Evolutionary conservation across 2,113 vertebrate species (phyloP).

Genomic region (Lepidothrix coronata): DNA sequence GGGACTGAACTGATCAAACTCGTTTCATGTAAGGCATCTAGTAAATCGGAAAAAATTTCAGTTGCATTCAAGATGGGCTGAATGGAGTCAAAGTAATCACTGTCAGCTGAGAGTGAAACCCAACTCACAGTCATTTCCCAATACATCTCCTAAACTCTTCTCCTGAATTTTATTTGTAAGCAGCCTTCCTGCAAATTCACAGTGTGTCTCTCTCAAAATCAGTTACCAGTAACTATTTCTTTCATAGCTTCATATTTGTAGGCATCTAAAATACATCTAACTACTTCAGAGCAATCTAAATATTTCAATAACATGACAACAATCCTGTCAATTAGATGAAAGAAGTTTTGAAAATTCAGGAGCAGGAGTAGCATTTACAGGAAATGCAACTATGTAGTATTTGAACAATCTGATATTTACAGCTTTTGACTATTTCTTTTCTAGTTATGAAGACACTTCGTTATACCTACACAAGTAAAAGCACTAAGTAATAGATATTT

Average conservation of each 20-base stretch:
- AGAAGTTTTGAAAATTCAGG: neutral
- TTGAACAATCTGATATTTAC: neutral
- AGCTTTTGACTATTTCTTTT: constrained; percentile 15
- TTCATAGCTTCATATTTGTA: neutral
- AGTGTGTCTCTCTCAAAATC: neutral
- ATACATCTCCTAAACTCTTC: neutral
- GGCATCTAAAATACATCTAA: neutral
- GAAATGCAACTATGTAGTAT: neutral
- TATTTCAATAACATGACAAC: neutral
- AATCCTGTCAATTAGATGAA: neutral
- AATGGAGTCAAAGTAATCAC: neutral
- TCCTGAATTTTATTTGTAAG: neutral
- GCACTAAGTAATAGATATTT: neutral
- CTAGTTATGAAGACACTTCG: neutral
- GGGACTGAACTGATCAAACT: constrained; percentile 31
- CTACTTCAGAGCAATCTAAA: neutral
- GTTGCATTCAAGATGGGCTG: neutral
- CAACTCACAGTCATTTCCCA: neutral
- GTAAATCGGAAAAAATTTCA: neutral
- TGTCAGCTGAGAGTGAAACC: neutral
- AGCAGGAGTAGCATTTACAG: neutral
- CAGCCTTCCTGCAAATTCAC: neutral
- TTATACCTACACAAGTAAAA: neutral
- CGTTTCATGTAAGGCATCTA: neutral
- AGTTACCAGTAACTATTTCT: neutral